A percentile compares a stretch with the other conserved stretches of the same genome.
Conservation (phyloP, 2,888 invertebrate species). For the Augochlorella aurata region DNA sequence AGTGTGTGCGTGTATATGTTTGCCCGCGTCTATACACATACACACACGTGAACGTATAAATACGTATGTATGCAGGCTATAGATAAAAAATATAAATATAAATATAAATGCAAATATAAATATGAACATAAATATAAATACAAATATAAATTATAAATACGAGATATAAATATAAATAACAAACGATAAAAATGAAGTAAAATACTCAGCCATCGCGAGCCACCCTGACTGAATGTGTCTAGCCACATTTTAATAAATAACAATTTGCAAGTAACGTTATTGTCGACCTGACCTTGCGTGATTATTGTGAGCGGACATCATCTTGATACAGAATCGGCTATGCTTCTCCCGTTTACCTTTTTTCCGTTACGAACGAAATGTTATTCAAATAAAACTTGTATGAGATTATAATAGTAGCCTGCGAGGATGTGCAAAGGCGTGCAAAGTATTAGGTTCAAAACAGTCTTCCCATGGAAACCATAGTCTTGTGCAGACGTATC, state of each 20-base stretch:
- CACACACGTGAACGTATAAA: slow-evolving; percentile 7
- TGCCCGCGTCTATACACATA: not conserved
- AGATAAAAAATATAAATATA: slow-evolving; percentile 41
- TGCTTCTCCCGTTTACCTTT: slow-evolving; percentile 16
- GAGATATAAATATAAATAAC: slow-evolving; percentile 32
- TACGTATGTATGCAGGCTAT: slow-evolving; percentile 40
- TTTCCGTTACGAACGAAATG: slow-evolving; percentile 13
- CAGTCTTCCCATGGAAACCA: not conserved
- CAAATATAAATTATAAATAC: slow-evolving; percentile 39
- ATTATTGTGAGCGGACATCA: slow-evolving; percentile 57
- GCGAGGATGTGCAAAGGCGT: not conserved
- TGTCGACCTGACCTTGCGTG: slow-evolving; percentile 68
- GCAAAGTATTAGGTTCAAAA: slow-evolving; percentile 5
- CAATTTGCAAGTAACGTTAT: slow-evolving; percentile 57
- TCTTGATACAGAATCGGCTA: slow-evolving; percentile 3
- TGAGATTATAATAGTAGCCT: slow-evolving; percentile 14
- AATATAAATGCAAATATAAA: slow-evolving; percentile 44
- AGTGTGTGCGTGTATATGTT: not conserved
- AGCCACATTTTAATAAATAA: slow-evolving; percentile 72
- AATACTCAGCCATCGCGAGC: slow-evolving; percentile 76
- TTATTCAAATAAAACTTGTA: not conserved
- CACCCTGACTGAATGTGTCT: slow-evolving; percentile 76
- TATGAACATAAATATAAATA: slow-evolving; percentile 43
- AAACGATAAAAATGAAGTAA: slow-evolving; percentile 43
- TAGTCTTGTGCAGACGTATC: no score